These are phyloP conservation scores for Microplitis deprimator DNA, from an alignment of 2,888 invertebrate genomes.

Conservation along the genomic window DNA sequence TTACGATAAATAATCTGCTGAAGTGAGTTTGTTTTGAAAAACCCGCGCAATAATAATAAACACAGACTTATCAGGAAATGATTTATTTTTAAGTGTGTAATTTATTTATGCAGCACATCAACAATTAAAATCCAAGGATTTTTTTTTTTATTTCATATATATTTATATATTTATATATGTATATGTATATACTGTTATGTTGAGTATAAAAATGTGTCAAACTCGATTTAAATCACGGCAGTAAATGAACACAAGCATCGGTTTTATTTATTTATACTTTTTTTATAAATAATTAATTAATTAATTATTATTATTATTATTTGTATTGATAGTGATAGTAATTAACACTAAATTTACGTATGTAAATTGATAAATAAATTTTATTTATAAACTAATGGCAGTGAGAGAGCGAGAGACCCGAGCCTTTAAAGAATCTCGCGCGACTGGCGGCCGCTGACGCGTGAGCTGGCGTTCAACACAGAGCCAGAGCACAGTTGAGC, in stretches of 20 bases:
- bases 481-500: slow-evolving; percentile 41
- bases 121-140: neutral
- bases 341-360: slow-evolving; percentile 5
- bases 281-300: too few relatives aligned
- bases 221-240: too few relatives aligned
- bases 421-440: slow-evolving; percentile 70
- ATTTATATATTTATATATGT: neutral
- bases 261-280: too few relatives aligned
- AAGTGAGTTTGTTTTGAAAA: neutral
- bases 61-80: neutral
- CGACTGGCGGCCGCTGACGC: slow-evolving; percentile 61
- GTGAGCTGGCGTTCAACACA: slow-evolving; percentile 48
- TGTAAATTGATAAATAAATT: neutral
- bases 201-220: too few relatives aligned
- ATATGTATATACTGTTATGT: too few relatives aligned
- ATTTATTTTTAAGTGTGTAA: neutral
- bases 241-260: too few relatives aligned
- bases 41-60: neutral
- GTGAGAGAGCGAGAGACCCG: slow-evolving; percentile 64
- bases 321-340: neutral
- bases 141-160: neutral
- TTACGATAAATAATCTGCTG: neutral
- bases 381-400: slow-evolving; percentile 58
- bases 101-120: neutral
- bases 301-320: neutral